Evolutionary conservation across 2,888 invertebrate genomes (phyloP), one percentile per base, ranked within the genome.

Genomic region (Dorcus parallelipipedus): DNA sequence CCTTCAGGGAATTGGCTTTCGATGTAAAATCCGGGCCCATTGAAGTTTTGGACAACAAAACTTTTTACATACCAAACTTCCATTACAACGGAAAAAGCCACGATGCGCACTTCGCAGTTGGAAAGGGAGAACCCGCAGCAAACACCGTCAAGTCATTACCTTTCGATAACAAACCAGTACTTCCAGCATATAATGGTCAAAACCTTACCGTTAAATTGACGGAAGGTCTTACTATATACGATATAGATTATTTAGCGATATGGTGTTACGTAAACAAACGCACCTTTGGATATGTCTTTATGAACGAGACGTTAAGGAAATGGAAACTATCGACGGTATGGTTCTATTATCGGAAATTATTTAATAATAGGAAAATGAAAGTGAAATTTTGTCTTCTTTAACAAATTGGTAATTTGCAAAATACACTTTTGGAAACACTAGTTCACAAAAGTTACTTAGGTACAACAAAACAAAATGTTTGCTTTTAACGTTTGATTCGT

Each of bases 51-150:
- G 45, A 49, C 33, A 39, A 56, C 2, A 45, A 26, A 49, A 51
- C 56, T n/a, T 51, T 56, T 20, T 56, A 56, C 20, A 10, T 56
- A 51, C 9, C 56, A 20, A 56, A 56, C 33, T 51, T 56, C 38
- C 50, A 56, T 51, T 42, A 49, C 10, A 14, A 20, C 20, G 69
- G 69, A 8, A 57, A 56, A 56, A 65, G 57, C 2, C 63, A 65
- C 8, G 65, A 65, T 47, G 66, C 65, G 3, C 60, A 66, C 50
- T 67, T 69, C 54, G 59, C 61, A 60, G 63, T 61, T 8, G 38
- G 38, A 9, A 38, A 45, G 7, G 7, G 7, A 38, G 40, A 33
- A 2, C 33, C 38, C n/a, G 26, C 50, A 23, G 38, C 42, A 5
- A 50, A 50, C 3, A 38, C 42, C 43, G 45, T 38, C 45, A 45